Percentiles rank a stretch among this genome's conserved stretches.
Conservation (phyloP, 2,888 invertebrate species). For the Holacanthella duospinosa region DNA sequence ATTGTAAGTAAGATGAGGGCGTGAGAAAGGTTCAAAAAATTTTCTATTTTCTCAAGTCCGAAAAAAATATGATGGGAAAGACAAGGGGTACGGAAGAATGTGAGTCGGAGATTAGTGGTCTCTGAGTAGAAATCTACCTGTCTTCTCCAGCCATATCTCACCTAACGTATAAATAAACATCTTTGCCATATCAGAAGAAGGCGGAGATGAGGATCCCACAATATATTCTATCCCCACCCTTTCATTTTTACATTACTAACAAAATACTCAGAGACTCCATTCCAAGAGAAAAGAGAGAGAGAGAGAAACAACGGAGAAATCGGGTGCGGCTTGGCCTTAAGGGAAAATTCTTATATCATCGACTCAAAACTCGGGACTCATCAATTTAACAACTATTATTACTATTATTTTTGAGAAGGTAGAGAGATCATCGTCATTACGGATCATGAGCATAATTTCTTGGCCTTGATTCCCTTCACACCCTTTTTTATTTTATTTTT, state of each 20-base stretch:
- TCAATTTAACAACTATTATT: not conserved
- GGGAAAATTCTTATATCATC: too few relatives aligned
- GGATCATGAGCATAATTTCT: not conserved
- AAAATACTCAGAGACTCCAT: too few relatives aligned
- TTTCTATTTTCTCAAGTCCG: not conserved
- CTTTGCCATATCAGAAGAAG: not conserved
- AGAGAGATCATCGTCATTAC: not conserved
- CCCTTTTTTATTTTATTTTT: too few relatives aligned
- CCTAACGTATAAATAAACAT: not conserved
- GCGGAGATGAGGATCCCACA: not conserved
- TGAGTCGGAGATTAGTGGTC: not conserved
- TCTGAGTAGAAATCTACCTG: not conserved
- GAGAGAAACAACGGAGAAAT: too few relatives aligned
- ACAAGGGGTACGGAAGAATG: not conserved
- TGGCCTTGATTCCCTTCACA: slow-evolving; percentile 4
- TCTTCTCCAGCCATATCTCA: not conserved
- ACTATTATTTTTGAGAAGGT: too few relatives aligned
- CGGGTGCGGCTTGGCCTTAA: too few relatives aligned
- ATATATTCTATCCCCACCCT: too few relatives aligned
- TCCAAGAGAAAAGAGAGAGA: too few relatives aligned
- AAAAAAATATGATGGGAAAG: not conserved
- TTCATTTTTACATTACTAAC: too few relatives aligned
- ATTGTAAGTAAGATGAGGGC: slow-evolving; percentile 24
- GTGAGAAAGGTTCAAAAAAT: slow-evolving; percentile 34
- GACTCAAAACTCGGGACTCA: too few relatives aligned